phyloP scores from a whole-genome alignment of 2,888 invertebrate species.

The Athalia cordata region DNA sequence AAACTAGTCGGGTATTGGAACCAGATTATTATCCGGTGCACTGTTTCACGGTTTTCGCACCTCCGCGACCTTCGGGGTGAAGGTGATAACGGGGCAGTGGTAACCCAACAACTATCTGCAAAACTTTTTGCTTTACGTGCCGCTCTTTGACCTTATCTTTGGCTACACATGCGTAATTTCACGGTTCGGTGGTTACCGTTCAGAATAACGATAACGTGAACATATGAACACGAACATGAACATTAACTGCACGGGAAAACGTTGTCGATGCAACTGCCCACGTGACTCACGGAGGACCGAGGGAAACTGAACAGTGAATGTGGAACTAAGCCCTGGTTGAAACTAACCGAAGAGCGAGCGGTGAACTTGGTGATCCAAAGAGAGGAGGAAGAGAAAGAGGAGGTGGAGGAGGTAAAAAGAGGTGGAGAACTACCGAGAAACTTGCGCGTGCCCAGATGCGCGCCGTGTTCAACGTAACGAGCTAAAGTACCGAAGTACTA shows the following conservation, averaged over 20 bases:
- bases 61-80: no score
- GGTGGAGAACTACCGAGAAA: background rate
- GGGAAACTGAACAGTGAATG: slow-evolving; percentile 1
- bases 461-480: background rate
- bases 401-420: background rate
- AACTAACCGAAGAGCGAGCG: slow-evolving; percentile 18
- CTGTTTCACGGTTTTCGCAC: background rate
- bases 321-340: no score
- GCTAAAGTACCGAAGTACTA: background rate
- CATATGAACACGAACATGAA: no score
- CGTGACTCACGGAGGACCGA: background rate
- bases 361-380: slow-evolving; percentile 8
- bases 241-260: no score
- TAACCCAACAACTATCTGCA: no score
- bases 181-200: no score
- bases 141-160: no score
- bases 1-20: no score
- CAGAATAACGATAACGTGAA: no score
- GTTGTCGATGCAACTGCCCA: background rate
- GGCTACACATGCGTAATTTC: no score
- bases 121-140: no score
- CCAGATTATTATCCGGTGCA: background rate
- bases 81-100: no score
- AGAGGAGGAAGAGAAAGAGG: background rate
- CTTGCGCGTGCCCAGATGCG: slow-evolving; percentile 9